A percentile compares a stretch with the other conserved stretches of the same genome.
phyloP scores from a whole-genome alignment of 53 echinoderm and acorn worm species.

The Arbacia lixula region DNA sequence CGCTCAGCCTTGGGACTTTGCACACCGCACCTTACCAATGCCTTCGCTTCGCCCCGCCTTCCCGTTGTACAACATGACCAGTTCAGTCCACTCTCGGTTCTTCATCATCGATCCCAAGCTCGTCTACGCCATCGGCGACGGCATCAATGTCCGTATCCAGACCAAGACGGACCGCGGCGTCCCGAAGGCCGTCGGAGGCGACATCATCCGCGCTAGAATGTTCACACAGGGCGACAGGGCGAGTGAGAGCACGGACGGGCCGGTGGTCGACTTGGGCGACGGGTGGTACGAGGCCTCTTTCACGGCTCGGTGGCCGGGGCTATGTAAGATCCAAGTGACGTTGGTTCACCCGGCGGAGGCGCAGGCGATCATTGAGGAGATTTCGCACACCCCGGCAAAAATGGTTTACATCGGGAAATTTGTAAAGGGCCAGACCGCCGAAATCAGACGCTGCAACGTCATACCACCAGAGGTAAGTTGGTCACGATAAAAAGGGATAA shows the following conservation, averaged over 20 bases:
- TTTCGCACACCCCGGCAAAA: conserved; percentile 5
- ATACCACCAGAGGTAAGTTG: conserved; percentile 12
- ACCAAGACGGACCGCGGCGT: conserved; percentile 7
- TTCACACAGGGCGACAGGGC: background rate
- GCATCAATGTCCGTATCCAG: conserved; percentile 5
- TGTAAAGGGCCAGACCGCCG: background rate
- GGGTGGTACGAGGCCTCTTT: conserved; percentile 39
- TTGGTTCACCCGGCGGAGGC: conserved; percentile 20
- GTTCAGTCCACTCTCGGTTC: conserved; percentile 4
- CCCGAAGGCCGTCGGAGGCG: conserved; percentile 26
- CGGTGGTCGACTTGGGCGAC: background rate
- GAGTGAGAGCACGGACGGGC: conserved; percentile 12
- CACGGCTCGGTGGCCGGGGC: conserved; percentile 27
- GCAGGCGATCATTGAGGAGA: background rate
- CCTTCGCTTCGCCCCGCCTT: too few relatives aligned
- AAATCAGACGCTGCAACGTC: conserved; percentile 3
- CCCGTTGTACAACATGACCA: conserved; percentile 35
- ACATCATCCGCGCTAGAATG: conserved; percentile 21
- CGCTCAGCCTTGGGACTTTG: too few relatives aligned
- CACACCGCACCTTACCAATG: too few relatives aligned
- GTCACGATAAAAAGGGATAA: too few relatives aligned
- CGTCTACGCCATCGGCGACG: conserved; percentile 3
- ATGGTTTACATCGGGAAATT: conserved; percentile 30
- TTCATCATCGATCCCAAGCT: conserved; percentile 13
- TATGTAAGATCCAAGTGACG: background rate